Percentiles rank a stretch among this genome's conserved stretches.
Evolutionary conservation across 2,113 vertebrate genomes (phyloP).

Genomic region (Ramphastos sulfuratus): DNA sequence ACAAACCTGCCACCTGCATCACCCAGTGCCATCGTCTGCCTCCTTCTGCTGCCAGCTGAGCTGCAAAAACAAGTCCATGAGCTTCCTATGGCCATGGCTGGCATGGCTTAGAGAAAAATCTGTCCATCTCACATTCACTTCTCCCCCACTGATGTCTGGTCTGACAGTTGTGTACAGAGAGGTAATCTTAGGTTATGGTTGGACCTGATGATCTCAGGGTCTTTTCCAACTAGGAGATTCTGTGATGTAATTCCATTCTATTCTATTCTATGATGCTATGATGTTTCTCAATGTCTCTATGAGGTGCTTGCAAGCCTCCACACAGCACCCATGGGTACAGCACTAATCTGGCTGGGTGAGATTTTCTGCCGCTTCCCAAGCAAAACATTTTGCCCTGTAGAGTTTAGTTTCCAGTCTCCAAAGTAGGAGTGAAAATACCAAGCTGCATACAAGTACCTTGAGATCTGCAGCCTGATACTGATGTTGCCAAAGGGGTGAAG

Average conservation of each 20-base stretch:
- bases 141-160: background rate
- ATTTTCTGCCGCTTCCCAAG: background rate
- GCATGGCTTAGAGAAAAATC: background rate
- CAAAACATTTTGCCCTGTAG: accelerated
- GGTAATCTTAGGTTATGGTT: too few relatives aligned
- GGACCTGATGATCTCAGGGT: too few relatives aligned
- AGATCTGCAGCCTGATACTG: background rate
- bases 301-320: background rate
- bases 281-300: accelerated
- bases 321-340: background rate
- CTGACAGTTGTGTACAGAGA: too few relatives aligned
- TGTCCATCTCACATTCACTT: background rate
- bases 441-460: background rate
- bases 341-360: background rate
- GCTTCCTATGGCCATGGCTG: accelerated
- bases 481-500: background rate
- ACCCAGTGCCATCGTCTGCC: background rate
- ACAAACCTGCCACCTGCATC: background rate
- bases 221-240: too few relatives aligned
- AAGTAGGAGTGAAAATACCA: accelerated
- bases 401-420: background rate
- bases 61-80: background rate
- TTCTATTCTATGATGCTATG: too few relatives aligned
- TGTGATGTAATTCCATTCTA: too few relatives aligned
- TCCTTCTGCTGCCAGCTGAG: background rate